Evolutionary conservation across 64 coral and sea anemone genomes (phyloP), one percentile per base, ranked within the genome.

Genomic region (Montipora cactus): DNA sequence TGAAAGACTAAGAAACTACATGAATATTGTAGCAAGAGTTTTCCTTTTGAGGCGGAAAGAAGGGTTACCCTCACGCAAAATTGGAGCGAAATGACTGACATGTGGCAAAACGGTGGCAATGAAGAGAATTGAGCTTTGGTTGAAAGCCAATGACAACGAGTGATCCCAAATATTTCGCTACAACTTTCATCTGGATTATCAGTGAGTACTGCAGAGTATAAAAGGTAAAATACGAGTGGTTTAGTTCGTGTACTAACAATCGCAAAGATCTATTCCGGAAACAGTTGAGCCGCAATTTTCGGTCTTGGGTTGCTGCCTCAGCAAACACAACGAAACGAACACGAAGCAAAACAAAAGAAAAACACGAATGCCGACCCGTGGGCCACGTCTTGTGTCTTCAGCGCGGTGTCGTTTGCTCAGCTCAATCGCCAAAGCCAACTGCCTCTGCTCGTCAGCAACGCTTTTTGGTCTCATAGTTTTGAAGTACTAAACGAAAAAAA

Each of bases 341-440:
- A 88, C 44, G 8, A 53, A 48, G 21, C 10, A 19, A 77, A 59
- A 57, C 16, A 78, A 48, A 78, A 23, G 19, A 5, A 52, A 3
- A 67, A 52, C 78, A 78, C 47, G 9, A 80, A 22, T 52, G 92
- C 92, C 83, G 83, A 93, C 92, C 92, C 92, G 85, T 72, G 92
- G 80, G 49, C 53, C 53, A 11, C 25, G 49, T 69, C 74, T 81
- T 47, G 52, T 80, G 64, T n/a, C 46, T 10, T 20, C 44, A 2
- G 67, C 91, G 37, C 52, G 62, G 25, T 93, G 83, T 50, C 92
- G 84, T 88, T 93, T 93, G 74, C 92, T 93, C 49, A 93, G 77
- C 16, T 88, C 75, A 53, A 93, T 13, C 19, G 92, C 92, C 28
- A 88, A 53, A 46, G 77, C 84, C 83, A 93, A 22, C 64, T 93